A percentile compares a stretch with the other conserved stretches of the same genome.
Conservation (phyloP, 2,797 vertebrate genomes). For the Eulemur mongoz region DNA sequence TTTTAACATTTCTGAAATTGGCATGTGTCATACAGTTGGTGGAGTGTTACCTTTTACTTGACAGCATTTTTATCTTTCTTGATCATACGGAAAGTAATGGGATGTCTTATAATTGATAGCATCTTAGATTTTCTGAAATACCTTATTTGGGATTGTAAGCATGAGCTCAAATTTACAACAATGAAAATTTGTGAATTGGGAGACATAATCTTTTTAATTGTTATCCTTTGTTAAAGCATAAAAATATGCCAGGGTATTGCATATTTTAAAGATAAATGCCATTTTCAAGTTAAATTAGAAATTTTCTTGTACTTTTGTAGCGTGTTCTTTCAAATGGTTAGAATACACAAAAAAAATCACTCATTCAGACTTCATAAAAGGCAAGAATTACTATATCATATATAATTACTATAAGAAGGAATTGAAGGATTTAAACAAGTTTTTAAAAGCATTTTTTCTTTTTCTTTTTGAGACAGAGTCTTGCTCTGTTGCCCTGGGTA, state of each 20-base stretch:
- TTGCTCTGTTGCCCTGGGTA: too few species aligned
- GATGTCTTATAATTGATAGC: constrained; percentile 19
- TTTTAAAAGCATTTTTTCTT: not conserved
- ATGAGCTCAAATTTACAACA: not conserved
- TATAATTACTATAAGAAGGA: not conserved
- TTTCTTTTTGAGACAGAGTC: not conserved
- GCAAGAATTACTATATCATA: not conserved
- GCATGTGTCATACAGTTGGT: not conserved
- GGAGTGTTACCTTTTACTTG: not conserved
- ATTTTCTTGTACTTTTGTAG: constrained; percentile 8
- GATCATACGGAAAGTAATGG: not conserved
- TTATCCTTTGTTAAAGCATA: constrained; percentile 25
- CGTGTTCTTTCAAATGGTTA: constrained; percentile 6
- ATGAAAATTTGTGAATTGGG: constrained; percentile 27
- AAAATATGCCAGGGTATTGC: constrained; percentile 8
- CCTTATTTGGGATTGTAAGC: not conserved
- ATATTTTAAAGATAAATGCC: constrained; percentile 42
- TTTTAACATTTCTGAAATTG: constrained; percentile 43
- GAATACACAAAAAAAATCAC: not conserved
- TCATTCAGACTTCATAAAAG: constrained; percentile 39
- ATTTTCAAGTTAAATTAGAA: constrained; percentile 29
- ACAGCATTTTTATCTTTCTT: constrained; percentile 31
- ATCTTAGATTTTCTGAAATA: constrained; percentile 58
- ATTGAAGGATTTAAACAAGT: constrained; percentile 28
- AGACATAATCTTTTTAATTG: not conserved